Evolutionary conservation across 1,140 invertebrate genomes (phyloP), one percentile per base, ranked within the genome.

Genomic region (Hyposmocoma kahamanoa): DNA sequence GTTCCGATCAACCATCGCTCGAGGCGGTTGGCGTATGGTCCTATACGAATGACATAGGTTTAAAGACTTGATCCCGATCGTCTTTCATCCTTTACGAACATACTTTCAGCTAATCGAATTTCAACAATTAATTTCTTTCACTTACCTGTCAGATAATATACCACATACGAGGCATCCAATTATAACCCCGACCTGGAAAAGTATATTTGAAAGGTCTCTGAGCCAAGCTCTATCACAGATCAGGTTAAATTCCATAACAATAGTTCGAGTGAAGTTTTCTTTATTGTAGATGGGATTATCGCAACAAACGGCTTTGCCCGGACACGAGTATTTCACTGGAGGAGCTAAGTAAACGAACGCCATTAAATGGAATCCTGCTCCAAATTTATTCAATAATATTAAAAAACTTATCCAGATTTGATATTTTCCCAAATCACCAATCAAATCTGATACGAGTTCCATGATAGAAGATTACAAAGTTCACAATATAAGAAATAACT

Each of bases 201-300:
- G 52, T 3, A 80, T 86, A 72, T 95, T 93, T 1, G 90, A 90
- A 9, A 94, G 72, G 76, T 92, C 92, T 0, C 88, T 87, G 22
- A 94, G 64, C 68, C 90, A 90, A 39, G 78, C 75, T 32, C 72
- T 82, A 0, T 90, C 87, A 52, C 94, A 95, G 6, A 93, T 91
- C 13, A 95, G 86, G 72, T 94, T 74, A 92, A 92, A 95, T 87
- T 94, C 87, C 22, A 89, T 91, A 17, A 90, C 86, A 10, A 94
- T 92, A 0, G 92, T 94, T 46, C 91, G 88, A 1, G 89, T 76
- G 60, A 95, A 95, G 46, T 91, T 72, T 17, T 83, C 87, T 3
- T 73, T 88, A 56, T 94, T 88, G 50, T 92, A 93, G 22, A 77
- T 65, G 39, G 89, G 90, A 1, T 87, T 53, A 0, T 66, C 51